Evolutionary conservation across 2,113 vertebrate genomes (phyloP), one percentile per base, ranked within the genome.

Genomic region (Tychaedon coryphoeus): DNA sequence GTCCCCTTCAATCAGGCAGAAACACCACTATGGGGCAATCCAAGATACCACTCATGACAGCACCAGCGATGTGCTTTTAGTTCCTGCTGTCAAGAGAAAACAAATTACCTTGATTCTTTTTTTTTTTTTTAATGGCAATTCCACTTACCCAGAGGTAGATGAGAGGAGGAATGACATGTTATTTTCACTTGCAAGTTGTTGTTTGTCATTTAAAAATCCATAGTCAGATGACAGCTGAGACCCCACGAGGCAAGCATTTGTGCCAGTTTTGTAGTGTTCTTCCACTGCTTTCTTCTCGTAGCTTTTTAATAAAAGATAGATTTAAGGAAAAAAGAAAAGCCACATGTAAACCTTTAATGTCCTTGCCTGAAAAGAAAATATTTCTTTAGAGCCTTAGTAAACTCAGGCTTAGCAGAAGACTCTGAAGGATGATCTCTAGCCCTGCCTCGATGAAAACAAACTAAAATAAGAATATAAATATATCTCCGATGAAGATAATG

Each of bases 61-160:
- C 23, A 73, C 12, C 22, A 10, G 9, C 43, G 9, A 95, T 91
- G 42, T 57, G 58, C 57, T 96, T 89, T 93, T 92, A 78, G 56
- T 75, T 95, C 67, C 69, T 78, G 62, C 51, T 95, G 84, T 60
- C 92, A 92, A 76, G 48, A 57, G 67, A 81, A 91, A 97, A 92
- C 20, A 92, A 95, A 85, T 90, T 86, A 75, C 72, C 60, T 86
- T 80, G 66, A 58, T 57, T 87, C 76, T 70, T 70, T 56, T 38
- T 50, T 17, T 24, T 33, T 31, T 73, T 62, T 65, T 90, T 90
- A 95, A 90, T 91, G 45, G 54, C 65, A 78, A 65, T 89, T 95
- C 57, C 34, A 87, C 43, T 94, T 71, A 88, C 33, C 26, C 61
- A 92, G 53, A 77, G 47, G 36, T 84, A 47, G 34, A 51, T 51